Evolutionary conservation across 2,113 vertebrate genomes (phyloP).

Genomic region (Mormyrus iriodes): DNA sequence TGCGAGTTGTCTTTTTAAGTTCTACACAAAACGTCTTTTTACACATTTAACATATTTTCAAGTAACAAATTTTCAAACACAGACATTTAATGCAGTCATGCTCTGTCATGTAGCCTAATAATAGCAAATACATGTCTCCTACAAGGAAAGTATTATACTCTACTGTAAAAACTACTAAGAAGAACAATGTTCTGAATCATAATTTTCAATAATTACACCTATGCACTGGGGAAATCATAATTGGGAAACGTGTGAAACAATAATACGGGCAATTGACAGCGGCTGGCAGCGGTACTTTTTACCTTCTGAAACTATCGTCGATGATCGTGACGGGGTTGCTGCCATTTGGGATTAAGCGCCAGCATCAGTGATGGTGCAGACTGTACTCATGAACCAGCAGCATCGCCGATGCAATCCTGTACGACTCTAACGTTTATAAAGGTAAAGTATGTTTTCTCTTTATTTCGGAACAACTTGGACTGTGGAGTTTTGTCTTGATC

Average conservation of each 20-base stretch:
- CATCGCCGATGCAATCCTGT: slow-evolving; percentile 52
- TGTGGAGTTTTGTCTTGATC: background rate
- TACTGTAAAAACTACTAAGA: background rate
- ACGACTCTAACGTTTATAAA: slow-evolving; percentile 58
- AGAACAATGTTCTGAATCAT: background rate
- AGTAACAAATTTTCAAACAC: background rate
- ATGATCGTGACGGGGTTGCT: background rate
- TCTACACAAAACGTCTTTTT: background rate
- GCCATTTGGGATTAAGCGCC: slow-evolving; percentile 20
- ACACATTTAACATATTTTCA: background rate
- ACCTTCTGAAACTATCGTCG: slow-evolving; percentile 9
- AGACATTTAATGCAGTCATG: background rate
- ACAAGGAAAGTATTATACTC: background rate
- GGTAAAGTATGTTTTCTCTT: slow-evolving; percentile 46
- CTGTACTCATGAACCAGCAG: slow-evolving; percentile 39
- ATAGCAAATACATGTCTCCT: background rate
- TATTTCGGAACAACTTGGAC: background rate
- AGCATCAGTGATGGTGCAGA: slow-evolving; percentile 37
- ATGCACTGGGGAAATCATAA: background rate
- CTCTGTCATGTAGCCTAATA: background rate
- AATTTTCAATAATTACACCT: background rate
- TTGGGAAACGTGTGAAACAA: background rate
- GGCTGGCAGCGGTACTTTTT: slow-evolving; percentile 16
- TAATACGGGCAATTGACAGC: background rate
- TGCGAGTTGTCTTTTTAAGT: slow-evolving; percentile 15